A percentile compares a stretch with the other conserved stretches of the same genome.
These are phyloP conservation scores for cat (Felis catus) DNA, from an alignment of 2,113 vertebrate species.

Conservation along the genomic window DNA sequence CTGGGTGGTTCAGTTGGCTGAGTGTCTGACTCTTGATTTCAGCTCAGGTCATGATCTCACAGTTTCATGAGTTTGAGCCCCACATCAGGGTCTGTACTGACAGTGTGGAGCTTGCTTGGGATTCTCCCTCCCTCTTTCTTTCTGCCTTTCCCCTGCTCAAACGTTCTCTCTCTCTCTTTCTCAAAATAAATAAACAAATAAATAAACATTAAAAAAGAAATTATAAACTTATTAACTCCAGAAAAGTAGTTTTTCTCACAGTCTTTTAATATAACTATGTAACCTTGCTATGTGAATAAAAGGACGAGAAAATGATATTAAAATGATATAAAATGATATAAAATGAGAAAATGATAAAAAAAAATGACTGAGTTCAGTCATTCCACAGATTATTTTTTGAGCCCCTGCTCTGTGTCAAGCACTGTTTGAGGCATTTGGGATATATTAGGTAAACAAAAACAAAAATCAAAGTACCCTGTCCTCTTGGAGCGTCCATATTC, in stretches of 20 bases:
- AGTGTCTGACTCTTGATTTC: too few species aligned
- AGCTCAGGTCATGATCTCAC: too few species aligned
- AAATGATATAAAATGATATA: not conserved
- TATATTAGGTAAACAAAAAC: not conserved
- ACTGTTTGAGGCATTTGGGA: not conserved
- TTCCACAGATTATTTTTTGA: not conserved
- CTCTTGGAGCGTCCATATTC: not conserved
- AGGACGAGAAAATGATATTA: not conserved
- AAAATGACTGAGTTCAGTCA: not conserved
- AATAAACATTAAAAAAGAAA: too few species aligned
- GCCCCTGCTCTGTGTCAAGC: not conserved
- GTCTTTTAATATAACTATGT: not conserved
- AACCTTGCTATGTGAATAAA: not conserved
- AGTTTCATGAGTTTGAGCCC: too few species aligned
- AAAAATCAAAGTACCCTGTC: not conserved
- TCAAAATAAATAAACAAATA: too few species aligned
- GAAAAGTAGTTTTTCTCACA: conserved; percentile 15
- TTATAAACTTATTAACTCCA: not conserved
- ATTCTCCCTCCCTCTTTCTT: too few species aligned
- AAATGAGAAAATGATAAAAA: not conserved
- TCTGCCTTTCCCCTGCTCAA: too few species aligned
- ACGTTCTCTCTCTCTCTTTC: too few species aligned
- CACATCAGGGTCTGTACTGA: too few species aligned
- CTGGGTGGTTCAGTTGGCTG: too few species aligned
- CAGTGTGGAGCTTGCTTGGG: too few species aligned